Percentiles rank a stretch among this genome's conserved stretches.
Evolutionary conservation across 2,113 vertebrate genomes (phyloP).

Genomic region (Perccottus glenii): DNA sequence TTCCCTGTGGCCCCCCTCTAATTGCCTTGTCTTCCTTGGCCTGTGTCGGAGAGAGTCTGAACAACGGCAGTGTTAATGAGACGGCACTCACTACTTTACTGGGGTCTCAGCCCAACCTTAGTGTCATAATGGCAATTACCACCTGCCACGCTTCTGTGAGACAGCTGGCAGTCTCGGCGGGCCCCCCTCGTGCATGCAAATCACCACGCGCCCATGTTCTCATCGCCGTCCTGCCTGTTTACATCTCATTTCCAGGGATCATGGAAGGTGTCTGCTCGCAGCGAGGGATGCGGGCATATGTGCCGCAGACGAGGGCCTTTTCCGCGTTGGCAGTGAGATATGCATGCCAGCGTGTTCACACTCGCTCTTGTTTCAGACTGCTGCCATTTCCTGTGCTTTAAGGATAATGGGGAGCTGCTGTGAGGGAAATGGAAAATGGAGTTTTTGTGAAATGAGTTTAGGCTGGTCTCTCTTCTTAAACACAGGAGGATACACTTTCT

Average conservation of each 20-base stretch:
- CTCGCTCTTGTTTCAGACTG: slow-evolving; percentile 6
- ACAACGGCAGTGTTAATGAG: slow-evolving; percentile 54
- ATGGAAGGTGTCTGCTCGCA: neutral
- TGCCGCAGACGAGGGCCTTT: neutral
- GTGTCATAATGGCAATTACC: slow-evolving; percentile 47
- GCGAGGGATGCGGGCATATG: neutral
- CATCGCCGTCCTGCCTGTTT: neutral
- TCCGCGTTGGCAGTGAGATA: neutral
- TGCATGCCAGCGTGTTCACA: neutral
- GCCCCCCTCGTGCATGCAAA: neutral
- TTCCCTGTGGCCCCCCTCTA: slow-evolving; percentile 8
- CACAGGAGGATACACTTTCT: slow-evolving; percentile 1
- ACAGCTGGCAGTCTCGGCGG: slow-evolving; percentile 34
- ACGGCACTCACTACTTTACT: slow-evolving; percentile 29
- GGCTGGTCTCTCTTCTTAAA: neutral
- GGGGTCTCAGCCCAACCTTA: slow-evolving; percentile 16
- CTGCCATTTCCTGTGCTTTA: slow-evolving; percentile 1
- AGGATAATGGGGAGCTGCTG: slow-evolving; percentile 7
- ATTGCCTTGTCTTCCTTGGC: slow-evolving; percentile 19
- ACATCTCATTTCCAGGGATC: slow-evolving; percentile 8
- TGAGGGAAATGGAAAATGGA: neutral
- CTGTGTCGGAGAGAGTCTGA: slow-evolving; percentile 21
- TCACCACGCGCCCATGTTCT: neutral
- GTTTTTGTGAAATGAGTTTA: slow-evolving; percentile 7
- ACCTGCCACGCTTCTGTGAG: slow-evolving; percentile 37